Base-by-base conservation (phyloP, 2,113 vertebrate genomes). In the Pica pica region DNA sequence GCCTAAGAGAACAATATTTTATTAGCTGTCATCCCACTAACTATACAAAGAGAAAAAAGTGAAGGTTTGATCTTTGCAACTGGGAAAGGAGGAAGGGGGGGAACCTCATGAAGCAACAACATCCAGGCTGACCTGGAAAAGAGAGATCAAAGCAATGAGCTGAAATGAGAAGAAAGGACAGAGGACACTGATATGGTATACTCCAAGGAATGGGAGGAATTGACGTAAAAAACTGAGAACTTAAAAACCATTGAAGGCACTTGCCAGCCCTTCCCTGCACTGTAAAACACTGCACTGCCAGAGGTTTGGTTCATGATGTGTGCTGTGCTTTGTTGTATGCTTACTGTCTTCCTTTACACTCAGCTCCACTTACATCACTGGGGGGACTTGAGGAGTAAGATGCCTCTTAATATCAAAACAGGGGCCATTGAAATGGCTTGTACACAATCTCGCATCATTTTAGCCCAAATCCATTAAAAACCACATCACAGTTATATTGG, bases 131-230 rank as follows among this genome's bases (percentile, higher is more conserved):
- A 93, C 90, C 64, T 86, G 73, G 71, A 63, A 74, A 92, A 90
- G 13, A 55, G 31, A 92, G 63, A 90, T 93, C 63, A 95, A 92
- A 95, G 82, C 79, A 83, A 33, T 30, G n/a, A 90, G 75, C 90
- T 86, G 79, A 71, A 76, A 85, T 39, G 21, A 63, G 23, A 88
- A 78, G 78, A 64, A 86, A 69, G 44, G 67, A 77, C 50, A 67
- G 11, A 39, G 76, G 88, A 47, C 59, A 59, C 11, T 61, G 79
- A 57, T 65, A 39, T 0, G 2, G n/a, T 23, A 37, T 77, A 9
- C 46, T 76, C 18, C 7, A 0, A 1, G 64, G 55, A 92, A 76
- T 4, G 19, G 49, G 33, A 42, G 47, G n/a, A 89, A 53, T 5
- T 85, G n/a, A 76, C 1, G 0, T 73, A 13, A 87, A 76, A 80